Base-by-base conservation (phyloP, 1,140 invertebrate species). In the Zaprionus vittiger region DNA sequence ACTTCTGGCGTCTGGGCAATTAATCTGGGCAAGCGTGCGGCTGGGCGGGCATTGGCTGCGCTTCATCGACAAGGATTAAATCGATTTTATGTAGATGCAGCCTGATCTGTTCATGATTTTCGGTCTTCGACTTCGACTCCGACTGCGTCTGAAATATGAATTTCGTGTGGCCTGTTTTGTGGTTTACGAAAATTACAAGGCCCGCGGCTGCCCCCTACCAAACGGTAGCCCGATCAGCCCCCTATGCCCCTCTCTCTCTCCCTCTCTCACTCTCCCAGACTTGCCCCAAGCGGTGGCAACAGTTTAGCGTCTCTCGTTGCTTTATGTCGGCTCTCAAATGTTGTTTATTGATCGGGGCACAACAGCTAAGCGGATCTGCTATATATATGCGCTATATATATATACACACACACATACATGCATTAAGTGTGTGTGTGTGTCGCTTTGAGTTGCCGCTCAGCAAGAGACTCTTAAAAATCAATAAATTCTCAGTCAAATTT, bases 401-500 rank as follows among this genome's bases (percentile, higher is more conserved):
- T n/a, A 62, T 3, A 62, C 5, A 57, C 26, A 64, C 47, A 26
- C 47, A 54, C 34, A 15, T 49, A 15, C 26, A 7, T 28, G 28
- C 6, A 28, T 12, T 17, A 15, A 38, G 38, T 26, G 31, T 73
- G 24, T 34, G 24, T 34, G 52, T 54, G 26, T 20, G n/a, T 73
- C 5, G 63, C 70, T 77, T 77, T 77, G 64, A 77, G 75, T 59
- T 37, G 61, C 59, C 67, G 68, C 54, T 12, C 60, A 4, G 17
- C 15, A 6, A n/a, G 54, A 77, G 76, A 85, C 85, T 90, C 80
- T 90, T 90, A 90, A 90, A 90, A 90, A 90, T 85, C 85, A 90
- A 90, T 90, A 90, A 90, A 90, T 90, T 85, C 74, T 52, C 69
- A 82, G 57, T 73, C 79, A 82, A 90, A 81, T 78, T 90, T 84